phyloP scores from a whole-genome alignment of 2,797 vertebrate species.

The Sorex maritimensis region DNA sequence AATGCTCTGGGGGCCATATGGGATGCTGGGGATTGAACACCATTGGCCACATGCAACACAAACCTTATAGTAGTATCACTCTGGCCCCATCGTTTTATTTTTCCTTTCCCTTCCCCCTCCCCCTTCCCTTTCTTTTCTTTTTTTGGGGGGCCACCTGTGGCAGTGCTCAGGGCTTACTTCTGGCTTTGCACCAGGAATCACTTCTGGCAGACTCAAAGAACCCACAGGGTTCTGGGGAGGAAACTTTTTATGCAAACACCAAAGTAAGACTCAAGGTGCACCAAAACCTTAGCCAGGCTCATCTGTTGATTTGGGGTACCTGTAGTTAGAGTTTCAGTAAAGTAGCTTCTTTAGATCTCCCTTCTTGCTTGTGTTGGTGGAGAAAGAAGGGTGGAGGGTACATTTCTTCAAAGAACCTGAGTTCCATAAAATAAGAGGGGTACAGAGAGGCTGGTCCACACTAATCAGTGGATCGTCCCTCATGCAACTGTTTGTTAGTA shows the following conservation, averaged over 20 bases:
- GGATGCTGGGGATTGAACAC: too few relatives aligned
- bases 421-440: not conserved
- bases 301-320: not conserved
- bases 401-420: conserved; percentile 5
- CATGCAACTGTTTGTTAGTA: not conserved
- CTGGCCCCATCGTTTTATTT: too few relatives aligned
- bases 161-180: too few relatives aligned
- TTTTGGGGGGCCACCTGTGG: too few relatives aligned
- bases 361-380: conserved; percentile 25
- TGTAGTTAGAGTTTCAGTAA: conserved; percentile 25
- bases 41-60: too few relatives aligned
- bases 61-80: too few relatives aligned
- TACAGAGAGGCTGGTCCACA: not conserved
- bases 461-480: not conserved
- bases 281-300: not conserved
- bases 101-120: too few relatives aligned
- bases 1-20: too few relatives aligned
- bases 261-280: conserved; percentile 39
- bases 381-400: not conserved
- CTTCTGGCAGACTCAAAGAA: too few relatives aligned
- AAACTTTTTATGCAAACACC: not conserved
- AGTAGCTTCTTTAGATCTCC: conserved; percentile 6
- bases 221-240: too few relatives aligned
- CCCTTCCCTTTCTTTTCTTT: too few relatives aligned
- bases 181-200: too few relatives aligned